Base-by-base conservation (phyloP, 2,797 vertebrate species). In the Centropyge bicolor region DNA sequence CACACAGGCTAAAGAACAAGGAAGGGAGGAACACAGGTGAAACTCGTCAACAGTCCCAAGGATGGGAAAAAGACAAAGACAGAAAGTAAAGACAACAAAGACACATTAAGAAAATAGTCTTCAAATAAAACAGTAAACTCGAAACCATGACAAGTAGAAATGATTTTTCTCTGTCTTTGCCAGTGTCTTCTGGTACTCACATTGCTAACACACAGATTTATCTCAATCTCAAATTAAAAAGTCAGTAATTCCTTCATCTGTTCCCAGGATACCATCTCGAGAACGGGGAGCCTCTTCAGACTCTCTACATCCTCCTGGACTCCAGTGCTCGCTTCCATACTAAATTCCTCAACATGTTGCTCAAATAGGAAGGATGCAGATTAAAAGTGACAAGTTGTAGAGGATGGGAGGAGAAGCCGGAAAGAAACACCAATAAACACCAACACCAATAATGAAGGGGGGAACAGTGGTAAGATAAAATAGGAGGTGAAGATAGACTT, bases 271-370 rank as follows among this genome's bases (percentile, higher is more conserved):
- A 92, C 63, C 88, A 3, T 3, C 84, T 93, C 1, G 96, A 95
- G 20, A 94, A 97, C 24, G 80, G 95, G 74, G 94, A 94, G 82
- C 88, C 52, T 80, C 96, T 97, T 81, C 80, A 96, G 84, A 95
- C 91, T 55, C 81, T 98, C 9, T 95, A 95, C 52, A 91, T 96
- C 90, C 94, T 98, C 19, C 81, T 98, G 19, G 94, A 96, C 13
- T 96, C 97, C 41, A 96, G 96, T 19, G 95, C 96, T 20, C 95
- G 87, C 87, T 98, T 98, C 91, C 97, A 98, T 68, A 95, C 96
- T 13, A 96, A 96, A 70, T 93, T 98, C 70, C 91, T 98, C n/a
- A 94, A 86, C 77, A 89, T 88, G 83, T 79, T 94, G 49, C 82
- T 95, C 49, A 91, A 81, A 61, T 83, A 92, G 63, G 65, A 83